phyloP scores from a whole-genome alignment of 2,113 vertebrate genomes.

The Odocoileus hemionus region DNA sequence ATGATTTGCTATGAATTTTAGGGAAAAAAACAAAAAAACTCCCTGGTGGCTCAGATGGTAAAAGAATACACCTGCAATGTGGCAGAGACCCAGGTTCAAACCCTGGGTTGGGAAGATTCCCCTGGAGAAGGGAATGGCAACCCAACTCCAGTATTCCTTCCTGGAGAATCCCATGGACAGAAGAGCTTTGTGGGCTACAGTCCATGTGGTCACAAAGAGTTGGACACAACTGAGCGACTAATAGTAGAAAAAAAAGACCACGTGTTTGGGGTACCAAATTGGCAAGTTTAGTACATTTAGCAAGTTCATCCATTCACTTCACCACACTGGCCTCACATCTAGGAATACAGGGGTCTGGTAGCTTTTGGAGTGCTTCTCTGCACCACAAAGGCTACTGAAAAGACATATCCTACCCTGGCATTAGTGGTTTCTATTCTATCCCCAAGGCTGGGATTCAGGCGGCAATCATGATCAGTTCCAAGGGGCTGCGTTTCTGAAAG shows the following conservation, averaged over 20 bases:
- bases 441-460: not conserved
- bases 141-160: not conserved
- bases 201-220: not conserved
- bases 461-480: not conserved
- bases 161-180: not conserved
- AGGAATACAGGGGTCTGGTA: not conserved
- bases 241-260: not conserved
- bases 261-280: rapidly evolving
- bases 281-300: not conserved
- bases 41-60: not conserved
- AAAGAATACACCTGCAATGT: not conserved
- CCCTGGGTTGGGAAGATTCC: not conserved
- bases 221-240: not conserved
- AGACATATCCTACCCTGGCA: not conserved
- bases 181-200: not conserved
- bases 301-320: not conserved
- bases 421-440: not conserved
- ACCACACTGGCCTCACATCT: not conserved
- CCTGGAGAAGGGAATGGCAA: not conserved
- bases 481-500: not conserved
- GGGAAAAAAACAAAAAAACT: not conserved
- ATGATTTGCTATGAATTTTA: not conserved
- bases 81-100: not conserved
- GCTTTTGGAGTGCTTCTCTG: not conserved
- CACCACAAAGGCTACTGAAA: not conserved